Evolutionary conservation across 2,888 invertebrate genomes (phyloP).

Genomic region (Pharmacophagus antenor): DNA sequence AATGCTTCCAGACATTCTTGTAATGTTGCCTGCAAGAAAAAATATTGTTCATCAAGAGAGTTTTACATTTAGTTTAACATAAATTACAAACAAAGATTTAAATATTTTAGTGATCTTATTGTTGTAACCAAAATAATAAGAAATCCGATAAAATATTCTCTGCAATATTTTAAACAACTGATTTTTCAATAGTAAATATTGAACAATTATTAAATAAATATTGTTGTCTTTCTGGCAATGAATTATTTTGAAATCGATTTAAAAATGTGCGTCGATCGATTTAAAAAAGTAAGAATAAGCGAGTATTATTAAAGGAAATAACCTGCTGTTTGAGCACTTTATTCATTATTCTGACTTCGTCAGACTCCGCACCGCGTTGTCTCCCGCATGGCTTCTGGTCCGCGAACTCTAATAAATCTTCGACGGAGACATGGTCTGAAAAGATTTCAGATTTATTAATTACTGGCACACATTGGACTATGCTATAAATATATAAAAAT

Average conservation of each 20-base stretch:
- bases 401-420: constrained; percentile 93
- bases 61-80: not conserved
- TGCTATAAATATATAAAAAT: not conserved
- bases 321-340: constrained; percentile 91
- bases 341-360: constrained; percentile 95
- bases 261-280: no score
- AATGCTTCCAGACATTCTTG: constrained; percentile 90
- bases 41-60: not conserved
- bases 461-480: no score
- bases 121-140: no score
- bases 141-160: no score
- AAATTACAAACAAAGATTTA: no score
- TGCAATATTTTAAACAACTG: no score
- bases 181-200: no score
- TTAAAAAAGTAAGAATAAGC: no score
- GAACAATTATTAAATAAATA: no score
- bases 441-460: not conserved
- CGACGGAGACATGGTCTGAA: constrained; percentile 92
- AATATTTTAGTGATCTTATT: no score
- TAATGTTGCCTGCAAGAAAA: constrained; percentile 78
- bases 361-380: constrained; percentile 91
- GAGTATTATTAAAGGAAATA: not conserved
- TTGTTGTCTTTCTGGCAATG: no score
- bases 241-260: no score
- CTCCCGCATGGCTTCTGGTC: constrained; percentile 90